Evolutionary conservation across 2,797 vertebrate genomes (phyloP).

Genomic region (Podarcis lilfordi): DNA sequence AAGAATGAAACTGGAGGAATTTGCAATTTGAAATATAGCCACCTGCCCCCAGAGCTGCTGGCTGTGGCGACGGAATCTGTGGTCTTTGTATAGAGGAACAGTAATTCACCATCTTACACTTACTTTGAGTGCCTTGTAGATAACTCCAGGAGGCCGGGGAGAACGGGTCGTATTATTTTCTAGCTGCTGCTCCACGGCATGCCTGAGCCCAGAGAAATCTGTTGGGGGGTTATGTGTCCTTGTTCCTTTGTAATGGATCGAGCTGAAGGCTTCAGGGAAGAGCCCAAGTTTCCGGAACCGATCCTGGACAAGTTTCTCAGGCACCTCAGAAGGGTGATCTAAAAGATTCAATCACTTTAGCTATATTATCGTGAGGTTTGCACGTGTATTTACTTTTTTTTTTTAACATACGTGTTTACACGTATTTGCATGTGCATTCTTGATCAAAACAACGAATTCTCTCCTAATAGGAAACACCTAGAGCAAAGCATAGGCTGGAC

Average conservation of each 20-base stretch:
- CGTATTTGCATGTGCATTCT: no score
- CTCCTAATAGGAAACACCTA: constrained; percentile 2
- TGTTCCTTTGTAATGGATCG: constrained; percentile 93
- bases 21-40: background rate
- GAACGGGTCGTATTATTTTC: constrained; percentile 94
- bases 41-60: background rate
- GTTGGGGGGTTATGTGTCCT: constrained; percentile 94
- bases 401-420: no score
- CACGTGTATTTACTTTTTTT: background rate
- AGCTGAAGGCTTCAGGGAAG: constrained; percentile 96
- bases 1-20: background rate
- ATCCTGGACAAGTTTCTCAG: constrained; percentile 91
- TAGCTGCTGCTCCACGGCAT: constrained; percentile 89
- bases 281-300: constrained; percentile 92
- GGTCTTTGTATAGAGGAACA: background rate
- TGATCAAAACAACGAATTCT: background rate
- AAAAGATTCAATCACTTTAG: background rate
- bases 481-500: background rate
- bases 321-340: constrained; percentile 89
- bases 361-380: background rate
- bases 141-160: constrained; percentile 89
- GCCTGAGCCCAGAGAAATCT: constrained; percentile 89
- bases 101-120: constrained; percentile 30
- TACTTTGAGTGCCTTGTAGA: constrained; percentile 96
- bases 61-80: background rate